Evolutionary conservation across 2,113 vertebrate genomes (phyloP).

Genomic region (Tragelaphus buxtoni): DNA sequence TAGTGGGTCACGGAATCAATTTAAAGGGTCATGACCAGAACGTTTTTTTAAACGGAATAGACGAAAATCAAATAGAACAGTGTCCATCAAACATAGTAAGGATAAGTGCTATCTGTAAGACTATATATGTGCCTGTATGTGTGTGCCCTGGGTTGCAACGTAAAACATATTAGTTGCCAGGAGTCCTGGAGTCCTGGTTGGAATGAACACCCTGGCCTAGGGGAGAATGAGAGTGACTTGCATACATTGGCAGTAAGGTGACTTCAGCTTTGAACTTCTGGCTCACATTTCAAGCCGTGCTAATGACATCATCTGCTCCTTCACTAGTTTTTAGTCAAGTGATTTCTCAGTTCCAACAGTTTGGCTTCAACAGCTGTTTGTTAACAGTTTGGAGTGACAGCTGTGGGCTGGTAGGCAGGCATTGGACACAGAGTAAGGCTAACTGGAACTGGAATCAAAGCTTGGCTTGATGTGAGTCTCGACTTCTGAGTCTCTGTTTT

Average conservation of each 20-base stretch:
- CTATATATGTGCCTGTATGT: background rate
- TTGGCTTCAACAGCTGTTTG: background rate
- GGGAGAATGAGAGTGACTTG: too few species aligned
- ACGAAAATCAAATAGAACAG: conserved; percentile 52
- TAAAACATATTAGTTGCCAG: background rate
- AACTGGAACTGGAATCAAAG: background rate
- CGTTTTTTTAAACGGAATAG: conserved; percentile 47
- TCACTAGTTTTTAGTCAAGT: background rate
- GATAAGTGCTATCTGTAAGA: conserved; percentile 15
- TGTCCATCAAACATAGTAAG: conserved; percentile 53
- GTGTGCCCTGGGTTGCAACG: background rate
- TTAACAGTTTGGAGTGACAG: background rate
- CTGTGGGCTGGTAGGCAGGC: background rate
- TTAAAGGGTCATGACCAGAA: conserved; percentile 66
- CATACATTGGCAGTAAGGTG: accelerated
- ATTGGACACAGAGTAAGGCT: background rate
- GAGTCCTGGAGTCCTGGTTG: background rate
- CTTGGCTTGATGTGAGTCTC: background rate
- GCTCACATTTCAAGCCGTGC: background rate
- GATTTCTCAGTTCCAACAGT: background rate
- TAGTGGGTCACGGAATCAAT: conserved; percentile 70
- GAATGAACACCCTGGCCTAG: background rate
- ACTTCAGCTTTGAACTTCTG: background rate
- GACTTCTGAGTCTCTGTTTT: background rate
- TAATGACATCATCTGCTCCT: background rate